A percentile compares a stretch with the other conserved stretches of the same genome.
These are phyloP conservation scores for Brachyhypopomus gauderio DNA, from an alignment of 2,113 vertebrate genomes.

Conservation along the genomic window DNA sequence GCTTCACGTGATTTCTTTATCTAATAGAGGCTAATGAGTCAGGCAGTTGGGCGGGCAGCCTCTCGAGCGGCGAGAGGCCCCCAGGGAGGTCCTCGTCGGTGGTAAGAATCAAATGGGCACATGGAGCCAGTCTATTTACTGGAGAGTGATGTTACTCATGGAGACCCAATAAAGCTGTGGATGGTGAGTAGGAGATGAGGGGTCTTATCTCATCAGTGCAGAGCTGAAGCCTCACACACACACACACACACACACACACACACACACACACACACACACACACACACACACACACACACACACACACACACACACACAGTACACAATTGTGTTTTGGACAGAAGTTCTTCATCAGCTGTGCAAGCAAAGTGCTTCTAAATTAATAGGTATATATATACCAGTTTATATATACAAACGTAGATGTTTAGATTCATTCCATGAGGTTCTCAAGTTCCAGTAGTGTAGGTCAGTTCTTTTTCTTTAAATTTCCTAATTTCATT, in stretches of 20 bases:
- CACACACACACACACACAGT: slow-evolving; percentile 80
- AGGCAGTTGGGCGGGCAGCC: slow-evolving; percentile 71
- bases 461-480: no score
- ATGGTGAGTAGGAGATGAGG: slow-evolving; percentile 87
- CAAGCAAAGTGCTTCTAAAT: no score
- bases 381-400: no score
- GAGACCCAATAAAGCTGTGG: slow-evolving; percentile 95
- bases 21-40: slow-evolving; percentile 91
- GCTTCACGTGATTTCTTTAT: slow-evolving; percentile 83
- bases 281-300: slow-evolving; percentile 80
- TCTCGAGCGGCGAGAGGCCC: slow-evolving; percentile 30
- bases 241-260: slow-evolving; percentile 71
- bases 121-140: slow-evolving; percentile 86
- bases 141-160: slow-evolving; percentile 89
- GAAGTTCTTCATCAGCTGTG: no score
- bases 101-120: slow-evolving; percentile 91
- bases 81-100: slow-evolving; percentile 17
- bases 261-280: slow-evolving; percentile 55
- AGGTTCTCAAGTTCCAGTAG: no score
- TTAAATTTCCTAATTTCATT: no score
- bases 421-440: no score
- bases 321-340: no score
- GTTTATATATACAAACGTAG: no score
- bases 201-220: slow-evolving; percentile 87
- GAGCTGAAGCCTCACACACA: slow-evolving; percentile 75